Evolutionary conservation across 2,888 invertebrate genomes (phyloP).

Genomic region (Hofmannophila pseudospretella): DNA sequence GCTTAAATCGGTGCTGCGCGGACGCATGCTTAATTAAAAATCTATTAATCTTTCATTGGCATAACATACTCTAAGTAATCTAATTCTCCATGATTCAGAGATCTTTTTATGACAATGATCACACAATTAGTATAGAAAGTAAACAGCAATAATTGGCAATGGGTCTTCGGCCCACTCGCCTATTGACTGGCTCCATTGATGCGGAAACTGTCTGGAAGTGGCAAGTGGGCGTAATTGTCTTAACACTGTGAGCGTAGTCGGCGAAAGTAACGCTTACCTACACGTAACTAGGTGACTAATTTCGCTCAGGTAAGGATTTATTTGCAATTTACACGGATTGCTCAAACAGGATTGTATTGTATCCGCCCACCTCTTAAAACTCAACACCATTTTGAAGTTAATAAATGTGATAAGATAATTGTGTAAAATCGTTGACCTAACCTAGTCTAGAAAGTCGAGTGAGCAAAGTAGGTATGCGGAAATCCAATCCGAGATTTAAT

Average conservation of each 20-base stretch:
- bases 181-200: slow-evolving; percentile 41
- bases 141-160: slow-evolving; percentile 60
- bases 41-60: slow-evolving; percentile 5
- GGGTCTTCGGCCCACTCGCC: slow-evolving; percentile 51
- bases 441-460: too few species aligned
- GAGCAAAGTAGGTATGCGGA: too few species aligned
- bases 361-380: background rate
- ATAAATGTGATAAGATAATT: too few species aligned
- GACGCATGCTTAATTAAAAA: slow-evolving; percentile 36
- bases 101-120: background rate
- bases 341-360: too few species aligned
- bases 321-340: background rate
- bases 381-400: too few species aligned
- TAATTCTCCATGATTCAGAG: background rate
- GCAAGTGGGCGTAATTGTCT: slow-evolving; percentile 51
- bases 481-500: too few species aligned
- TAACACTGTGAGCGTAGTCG: slow-evolving; percentile 14
- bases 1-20: slow-evolving; percentile 35
- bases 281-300: slow-evolving; percentile 14
- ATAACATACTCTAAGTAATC: too few species aligned
- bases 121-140: slow-evolving; percentile 65
- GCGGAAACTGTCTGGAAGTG: slow-evolving; percentile 53
- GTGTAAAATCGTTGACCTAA: too few species aligned
- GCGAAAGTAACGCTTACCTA: slow-evolving; percentile 15
- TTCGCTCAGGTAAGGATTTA: background rate